phyloP scores from a whole-genome alignment of 1,140 invertebrate genomes.

The Agrypnia vestita region DNA sequence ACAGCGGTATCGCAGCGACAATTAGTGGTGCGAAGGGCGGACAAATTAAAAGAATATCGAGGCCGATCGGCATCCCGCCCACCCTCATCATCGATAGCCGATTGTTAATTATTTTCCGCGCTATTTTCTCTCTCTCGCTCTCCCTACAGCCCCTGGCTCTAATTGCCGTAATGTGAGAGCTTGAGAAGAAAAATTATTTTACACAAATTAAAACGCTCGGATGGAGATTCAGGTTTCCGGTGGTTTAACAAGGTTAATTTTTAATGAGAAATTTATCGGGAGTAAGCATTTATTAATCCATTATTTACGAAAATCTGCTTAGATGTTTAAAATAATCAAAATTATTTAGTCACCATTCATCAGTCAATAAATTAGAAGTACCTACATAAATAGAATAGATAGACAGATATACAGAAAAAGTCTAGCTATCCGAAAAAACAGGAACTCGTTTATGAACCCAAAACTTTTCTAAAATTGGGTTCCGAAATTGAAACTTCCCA shows the following conservation, averaged over 20 bases:
- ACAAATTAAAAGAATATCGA: constrained; percentile 60
- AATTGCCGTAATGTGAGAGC: constrained; percentile 27
- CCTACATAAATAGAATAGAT: too few species aligned
- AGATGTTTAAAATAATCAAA: too few species aligned
- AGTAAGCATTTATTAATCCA: not conserved
- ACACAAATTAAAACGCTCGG: constrained; percentile 34
- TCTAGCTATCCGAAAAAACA: too few species aligned
- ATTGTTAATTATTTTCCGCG: constrained; percentile 59
- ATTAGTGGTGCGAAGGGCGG: constrained; percentile 56
- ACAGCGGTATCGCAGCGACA: constrained; percentile 51
- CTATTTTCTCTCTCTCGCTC: too few species aligned
- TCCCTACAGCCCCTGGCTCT: constrained; percentile 12
- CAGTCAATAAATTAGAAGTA: too few species aligned
- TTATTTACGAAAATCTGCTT: too few species aligned
- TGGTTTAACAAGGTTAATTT: constrained; percentile 30
- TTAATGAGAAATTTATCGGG: constrained; percentile 26
- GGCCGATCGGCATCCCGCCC: not conserved
- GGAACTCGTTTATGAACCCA: too few species aligned
- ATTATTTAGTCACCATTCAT: too few species aligned
- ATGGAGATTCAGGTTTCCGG: constrained; percentile 17
- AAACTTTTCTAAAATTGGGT: too few species aligned
- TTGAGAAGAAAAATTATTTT: constrained; percentile 13
- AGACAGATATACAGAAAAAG: too few species aligned
- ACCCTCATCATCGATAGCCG: constrained; percentile 43
- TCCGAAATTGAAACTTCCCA: too few species aligned